Evolutionary conservation across 2,888 invertebrate genomes (phyloP).

Genomic region (Amphipyra tragopoginis): DNA sequence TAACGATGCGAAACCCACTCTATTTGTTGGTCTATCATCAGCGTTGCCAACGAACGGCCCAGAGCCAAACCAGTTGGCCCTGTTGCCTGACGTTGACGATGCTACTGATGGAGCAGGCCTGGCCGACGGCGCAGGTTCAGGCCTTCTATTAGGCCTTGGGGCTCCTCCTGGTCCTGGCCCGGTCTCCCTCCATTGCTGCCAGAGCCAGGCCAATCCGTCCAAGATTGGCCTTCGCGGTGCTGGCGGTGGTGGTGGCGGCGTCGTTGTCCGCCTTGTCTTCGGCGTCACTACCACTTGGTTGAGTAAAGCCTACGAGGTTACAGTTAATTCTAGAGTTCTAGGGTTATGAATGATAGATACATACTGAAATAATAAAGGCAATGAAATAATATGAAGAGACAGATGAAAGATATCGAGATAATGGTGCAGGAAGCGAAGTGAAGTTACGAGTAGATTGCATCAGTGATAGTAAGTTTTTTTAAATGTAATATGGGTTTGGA

Average conservation of each 20-base stretch:
- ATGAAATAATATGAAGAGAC: constrained; percentile 50
- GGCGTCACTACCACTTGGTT: constrained; percentile 90
- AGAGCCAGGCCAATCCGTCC: constrained; percentile 90
- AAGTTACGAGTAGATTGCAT: constrained; percentile 58
- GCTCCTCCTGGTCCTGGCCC: constrained; percentile 76
- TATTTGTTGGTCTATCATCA: constrained; percentile 81
- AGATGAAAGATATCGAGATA: constrained; percentile 54
- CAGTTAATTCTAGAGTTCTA: constrained; percentile 71
- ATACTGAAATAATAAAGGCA: constrained; percentile 56
- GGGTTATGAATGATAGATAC: constrained; percentile 61
- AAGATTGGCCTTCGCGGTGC: constrained; percentile 86
- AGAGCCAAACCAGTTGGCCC: constrained; percentile 86
- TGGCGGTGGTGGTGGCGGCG: constrained; percentile 78
- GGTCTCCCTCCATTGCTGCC: constrained; percentile 90
- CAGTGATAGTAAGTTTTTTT: constrained; percentile 44
- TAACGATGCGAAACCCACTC: constrained; percentile 88
- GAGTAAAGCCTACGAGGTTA: constrained; percentile 88
- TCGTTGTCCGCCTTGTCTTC: constrained; percentile 83
- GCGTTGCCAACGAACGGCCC: constrained; percentile 88
- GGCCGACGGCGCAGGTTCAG: constrained; percentile 69
- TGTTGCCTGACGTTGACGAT: constrained; percentile 74
- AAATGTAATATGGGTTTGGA: constrained; percentile 38
- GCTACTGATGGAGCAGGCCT: constrained; percentile 70
- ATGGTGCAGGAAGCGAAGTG: constrained; percentile 61
- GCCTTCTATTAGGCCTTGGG: constrained; percentile 69